These are phyloP conservation scores for Myopa tessellatipennis DNA, from an alignment of 2,888 invertebrate genomes.

Conservation along the genomic window DNA sequence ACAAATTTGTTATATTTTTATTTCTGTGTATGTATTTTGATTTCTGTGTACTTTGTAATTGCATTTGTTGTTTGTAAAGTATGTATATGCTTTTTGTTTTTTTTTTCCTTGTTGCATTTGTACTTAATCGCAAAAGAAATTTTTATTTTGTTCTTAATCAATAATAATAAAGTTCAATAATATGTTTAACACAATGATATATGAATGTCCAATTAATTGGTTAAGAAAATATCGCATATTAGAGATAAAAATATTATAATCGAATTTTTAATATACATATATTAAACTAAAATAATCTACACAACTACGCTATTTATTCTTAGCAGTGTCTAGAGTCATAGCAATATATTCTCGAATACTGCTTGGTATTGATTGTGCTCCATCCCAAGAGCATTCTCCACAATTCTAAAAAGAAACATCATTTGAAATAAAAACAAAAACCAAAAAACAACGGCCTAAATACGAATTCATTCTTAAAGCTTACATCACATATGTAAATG, in stretches of 20 bases:
- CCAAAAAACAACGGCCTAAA: not conserved
- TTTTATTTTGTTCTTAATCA: not conserved
- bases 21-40: slow-evolving; percentile 10
- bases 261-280: not conserved
- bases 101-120: slow-evolving; percentile 40
- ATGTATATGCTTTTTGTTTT: not conserved
- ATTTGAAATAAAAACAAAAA: not conserved
- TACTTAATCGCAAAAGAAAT: slow-evolving; percentile 43
- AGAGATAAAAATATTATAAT: not conserved
- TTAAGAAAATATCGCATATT: too few relatives aligned
- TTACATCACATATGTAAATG: slow-evolving; percentile 54
- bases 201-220: too few relatives aligned
- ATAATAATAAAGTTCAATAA: not conserved
- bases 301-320: slow-evolving; percentile 14
- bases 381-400: slow-evolving; percentile 51
- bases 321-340: slow-evolving; percentile 4
- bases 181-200: not conserved
- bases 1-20: slow-evolving; percentile 2
- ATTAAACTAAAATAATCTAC: not conserved
- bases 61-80: not conserved
- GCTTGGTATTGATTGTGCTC: slow-evolving; percentile 42
- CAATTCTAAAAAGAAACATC: slow-evolving; percentile 47
- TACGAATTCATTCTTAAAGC: slow-evolving; percentile 23
- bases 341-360: slow-evolving; percentile 40
- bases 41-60: slow-evolving; percentile 39